Percentiles rank a stretch among this genome's conserved stretches.
phyloP scores from a whole-genome alignment of 2,888 invertebrate genomes.

The Neuroscelio doddi region DNA sequence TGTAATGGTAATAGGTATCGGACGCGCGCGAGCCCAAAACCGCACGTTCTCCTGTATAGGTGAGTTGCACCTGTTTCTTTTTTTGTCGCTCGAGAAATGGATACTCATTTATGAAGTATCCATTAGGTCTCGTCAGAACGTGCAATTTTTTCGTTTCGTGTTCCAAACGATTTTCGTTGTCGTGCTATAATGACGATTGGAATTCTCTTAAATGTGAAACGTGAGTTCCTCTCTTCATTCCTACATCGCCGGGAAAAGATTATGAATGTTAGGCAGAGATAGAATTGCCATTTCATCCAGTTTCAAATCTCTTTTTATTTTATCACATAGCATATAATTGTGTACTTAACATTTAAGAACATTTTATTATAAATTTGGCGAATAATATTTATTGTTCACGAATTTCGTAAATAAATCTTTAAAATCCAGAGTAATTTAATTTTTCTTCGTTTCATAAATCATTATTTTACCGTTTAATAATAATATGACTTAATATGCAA shows the following conservation, averaged over 20 bases:
- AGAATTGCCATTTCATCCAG: background rate
- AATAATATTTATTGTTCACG: too few species aligned
- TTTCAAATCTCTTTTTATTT: too few species aligned
- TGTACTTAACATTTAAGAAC: too few species aligned
- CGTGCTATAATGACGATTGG: background rate
- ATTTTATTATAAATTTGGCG: too few species aligned
- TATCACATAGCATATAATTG: too few species aligned
- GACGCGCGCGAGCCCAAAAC: background rate
- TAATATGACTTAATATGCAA: too few species aligned
- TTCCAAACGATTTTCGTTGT: conserved; percentile 3
- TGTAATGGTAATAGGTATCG: conserved; percentile 4
- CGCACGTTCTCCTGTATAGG: conserved; percentile 5
- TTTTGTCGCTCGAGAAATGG: conserved; percentile 29
- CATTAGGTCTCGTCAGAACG: conserved; percentile 29
- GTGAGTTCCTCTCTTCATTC: background rate
- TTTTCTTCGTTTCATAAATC: too few species aligned
- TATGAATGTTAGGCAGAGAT: too few species aligned
- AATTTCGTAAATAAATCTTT: too few species aligned
- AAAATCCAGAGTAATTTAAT: too few species aligned
- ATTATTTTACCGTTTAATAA: too few species aligned
- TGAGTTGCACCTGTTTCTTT: conserved; percentile 30
- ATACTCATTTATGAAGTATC: conserved; percentile 29
- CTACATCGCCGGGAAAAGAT: background rate
- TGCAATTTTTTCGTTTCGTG: conserved; percentile 38
- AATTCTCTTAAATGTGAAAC: background rate